Evolutionary conservation across 2,797 vertebrate genomes (phyloP), one percentile per base, ranked within the genome.

Genomic region (Enteromius afrohamiltoni): DNA sequence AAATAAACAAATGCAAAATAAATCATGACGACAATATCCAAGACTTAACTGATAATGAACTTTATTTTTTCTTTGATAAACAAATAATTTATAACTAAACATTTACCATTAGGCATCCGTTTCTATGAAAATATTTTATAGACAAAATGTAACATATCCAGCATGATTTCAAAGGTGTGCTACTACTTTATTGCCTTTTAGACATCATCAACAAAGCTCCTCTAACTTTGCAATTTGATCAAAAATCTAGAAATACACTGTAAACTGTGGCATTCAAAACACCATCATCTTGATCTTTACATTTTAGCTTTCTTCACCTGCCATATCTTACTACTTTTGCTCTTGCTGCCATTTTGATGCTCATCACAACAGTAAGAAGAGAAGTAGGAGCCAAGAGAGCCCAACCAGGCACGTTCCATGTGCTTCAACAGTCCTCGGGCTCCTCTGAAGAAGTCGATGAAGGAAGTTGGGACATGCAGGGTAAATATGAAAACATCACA

Each of bases 31-130:
- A 65, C 75, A 70, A 51, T 4, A 14, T n/a, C 42, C 17, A 13
- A 42, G 26, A 31, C 29, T 49, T 58, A 80, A 84, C 37, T 85
- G 85, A 81, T 83, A 84, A 51, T 78, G 75, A 31, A 77, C 90
- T 94, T 93, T 92, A 94, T 93, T 94, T 85, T 83, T 84, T 83
- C 19, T 79, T 85, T 89, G 90, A 91, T 87, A 91, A 93, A 93
- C 90, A 91, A 90, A 74, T 89, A 85, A 90, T 91, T 92, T 93
- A 94, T 93, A 95, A 95, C 93, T 94, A 88, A 93, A 93, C 90
- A 93, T 92, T 92, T 87, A 93, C 86, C 88, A 79, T 49, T 83
- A 83, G 82, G 69, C 85, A 91, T 82, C 81, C 29, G 88, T 88
- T 90, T 89, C 85, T 91, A 92, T 91, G 92, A 94, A 94, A 95